These are phyloP conservation scores for Drosophila bocqueti DNA, from an alignment of 1,140 invertebrate genomes.

Conservation along the genomic window DNA sequence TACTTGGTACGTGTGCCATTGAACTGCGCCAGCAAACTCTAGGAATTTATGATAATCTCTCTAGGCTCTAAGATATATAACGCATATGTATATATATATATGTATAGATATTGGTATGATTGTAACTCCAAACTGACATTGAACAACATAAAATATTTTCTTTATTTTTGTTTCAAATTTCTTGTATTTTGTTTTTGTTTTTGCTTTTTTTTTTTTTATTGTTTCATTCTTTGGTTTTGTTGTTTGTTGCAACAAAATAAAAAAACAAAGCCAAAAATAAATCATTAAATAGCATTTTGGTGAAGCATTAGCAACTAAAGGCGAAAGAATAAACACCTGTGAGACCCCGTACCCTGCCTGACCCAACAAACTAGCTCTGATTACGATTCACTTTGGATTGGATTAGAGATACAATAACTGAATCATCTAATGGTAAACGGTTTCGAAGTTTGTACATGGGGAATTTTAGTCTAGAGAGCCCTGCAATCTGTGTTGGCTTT, in stretches of 20 bases:
- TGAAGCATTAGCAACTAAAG: constrained; percentile 45
- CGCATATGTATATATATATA: constrained; percentile 76
- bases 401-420: neutral
- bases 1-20: constrained; percentile 50
- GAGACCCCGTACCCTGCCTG: neutral
- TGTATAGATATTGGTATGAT: constrained; percentile 64
- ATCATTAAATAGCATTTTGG: constrained; percentile 56
- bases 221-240: constrained; percentile 39
- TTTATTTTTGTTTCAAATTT: constrained; percentile 57
- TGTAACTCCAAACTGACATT: constrained; percentile 85
- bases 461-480: constrained; percentile 9
- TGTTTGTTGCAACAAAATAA: constrained; percentile 62
- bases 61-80: constrained; percentile 62
- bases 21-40: constrained; percentile 67
- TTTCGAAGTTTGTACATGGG: constrained; percentile 8
- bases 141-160: constrained; percentile 85
- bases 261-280: constrained; percentile 58
- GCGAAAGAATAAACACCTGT: constrained; percentile 36
- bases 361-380: constrained; percentile 6
- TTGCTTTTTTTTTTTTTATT: constrained; percentile 44
- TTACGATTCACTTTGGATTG: constrained; percentile 8
- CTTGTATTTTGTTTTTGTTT: constrained; percentile 17
- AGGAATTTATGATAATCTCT: constrained; percentile 61
- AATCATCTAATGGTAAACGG: constrained; percentile 17
- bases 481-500: constrained; percentile 9